Percentiles rank a stretch among this genome's conserved stretches.
Evolutionary conservation across 2,113 vertebrate species (phyloP).

Genomic region (Argyrosomus japonicus): DNA sequence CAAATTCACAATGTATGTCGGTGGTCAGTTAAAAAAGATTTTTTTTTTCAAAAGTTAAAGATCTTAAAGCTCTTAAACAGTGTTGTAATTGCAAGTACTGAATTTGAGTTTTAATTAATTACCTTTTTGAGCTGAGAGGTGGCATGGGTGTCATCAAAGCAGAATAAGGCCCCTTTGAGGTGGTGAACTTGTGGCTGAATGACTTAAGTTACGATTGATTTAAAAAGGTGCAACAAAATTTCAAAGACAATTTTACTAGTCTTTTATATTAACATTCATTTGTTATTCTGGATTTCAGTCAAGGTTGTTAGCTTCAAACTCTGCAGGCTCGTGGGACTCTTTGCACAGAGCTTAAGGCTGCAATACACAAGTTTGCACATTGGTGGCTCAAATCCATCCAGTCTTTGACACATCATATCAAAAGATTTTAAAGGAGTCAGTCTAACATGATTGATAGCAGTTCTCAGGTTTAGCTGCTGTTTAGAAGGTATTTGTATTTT

Average conservation of each 20-base stretch:
- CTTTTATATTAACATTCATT: conserved; percentile 8
- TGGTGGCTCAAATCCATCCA: background rate
- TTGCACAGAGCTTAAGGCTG: conserved; percentile 19
- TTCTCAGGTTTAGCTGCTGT: background rate
- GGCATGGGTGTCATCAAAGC: conserved; percentile 53
- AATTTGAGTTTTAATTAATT: conserved; percentile 55
- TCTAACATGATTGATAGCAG: background rate
- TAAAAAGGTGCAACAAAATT: conserved; percentile 9
- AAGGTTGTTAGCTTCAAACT: background rate
- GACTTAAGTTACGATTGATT: conserved; percentile 32
- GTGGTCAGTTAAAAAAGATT: conserved; percentile 16
- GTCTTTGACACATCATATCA: background rate
- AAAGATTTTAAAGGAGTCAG: background rate
- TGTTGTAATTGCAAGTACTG: conserved; percentile 22
- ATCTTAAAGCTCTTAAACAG: conserved; percentile 12
- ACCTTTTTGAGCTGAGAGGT: conserved; percentile 33
- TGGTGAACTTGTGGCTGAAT: conserved; percentile 37
- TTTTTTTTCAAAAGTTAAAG: background rate
- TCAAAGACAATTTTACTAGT: background rate
- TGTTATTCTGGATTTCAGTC: conserved; percentile 3
- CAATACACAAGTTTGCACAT: background rate
- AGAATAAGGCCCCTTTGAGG: conserved; percentile 55
- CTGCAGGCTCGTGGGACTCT: background rate
- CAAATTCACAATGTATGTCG: background rate
- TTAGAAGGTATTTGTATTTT: background rate